These are phyloP conservation scores for Aleiodes leptofemur DNA, from an alignment of 2,888 invertebrate genomes.

Conservation along the genomic window DNA sequence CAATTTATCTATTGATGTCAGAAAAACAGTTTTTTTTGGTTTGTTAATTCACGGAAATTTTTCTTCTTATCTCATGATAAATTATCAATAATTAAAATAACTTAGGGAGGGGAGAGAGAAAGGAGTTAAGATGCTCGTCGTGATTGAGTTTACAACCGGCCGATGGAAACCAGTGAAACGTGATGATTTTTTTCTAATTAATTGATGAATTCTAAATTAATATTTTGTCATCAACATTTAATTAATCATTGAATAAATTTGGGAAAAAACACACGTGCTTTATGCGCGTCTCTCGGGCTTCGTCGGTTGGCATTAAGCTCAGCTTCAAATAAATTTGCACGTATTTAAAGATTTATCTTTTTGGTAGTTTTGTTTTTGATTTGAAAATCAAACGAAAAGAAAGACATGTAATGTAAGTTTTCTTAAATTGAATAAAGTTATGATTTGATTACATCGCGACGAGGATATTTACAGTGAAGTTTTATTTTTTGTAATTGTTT, in stretches of 20 bases:
- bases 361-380: not conserved
- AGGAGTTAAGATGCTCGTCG: constrained; percentile 35
- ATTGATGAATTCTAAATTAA: constrained; percentile 7
- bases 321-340: constrained; percentile 3
- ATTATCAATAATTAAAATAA: constrained; percentile 48
- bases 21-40: constrained; percentile 6
- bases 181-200: constrained; percentile 6
- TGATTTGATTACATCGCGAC: constrained; percentile 26
- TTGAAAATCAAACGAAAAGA: constrained; percentile 20
- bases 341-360: too few species aligned
- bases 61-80: constrained; percentile 27
- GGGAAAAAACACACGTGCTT: too few species aligned
- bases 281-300: constrained; percentile 21
- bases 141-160: constrained; percentile 35
- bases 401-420: constrained; percentile 15
- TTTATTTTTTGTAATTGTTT: constrained; percentile 1
- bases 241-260: too few species aligned
- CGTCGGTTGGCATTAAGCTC: constrained; percentile 29
- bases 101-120: constrained; percentile 32
- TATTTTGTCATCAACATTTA: too few species aligned
- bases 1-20: constrained; percentile 7
- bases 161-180: constrained; percentile 12
- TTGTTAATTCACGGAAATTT: constrained; percentile 11
- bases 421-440: constrained; percentile 12
- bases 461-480: constrained; percentile 24